Base-by-base conservation (phyloP, 2,113 vertebrate genomes). In the Phylloscopus whistleri region DNA sequence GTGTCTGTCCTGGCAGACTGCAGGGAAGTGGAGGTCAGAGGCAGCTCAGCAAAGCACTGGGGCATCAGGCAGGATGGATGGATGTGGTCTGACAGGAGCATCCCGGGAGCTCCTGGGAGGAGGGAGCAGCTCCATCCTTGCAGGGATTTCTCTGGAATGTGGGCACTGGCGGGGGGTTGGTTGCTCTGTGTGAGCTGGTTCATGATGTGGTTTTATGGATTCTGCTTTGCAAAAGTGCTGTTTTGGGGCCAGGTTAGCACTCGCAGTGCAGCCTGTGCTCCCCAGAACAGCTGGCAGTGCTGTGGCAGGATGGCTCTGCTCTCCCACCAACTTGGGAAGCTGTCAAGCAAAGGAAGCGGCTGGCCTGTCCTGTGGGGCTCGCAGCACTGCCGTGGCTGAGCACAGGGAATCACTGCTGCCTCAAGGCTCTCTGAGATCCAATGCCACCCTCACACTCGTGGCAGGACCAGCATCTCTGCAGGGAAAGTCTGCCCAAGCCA, bases 121-220 rank as follows among this genome's bases (percentile, higher is more conserved):
- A 85, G 28, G 31, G 55, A 31, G 18, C 79, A 80, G 62, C 62
- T 94, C 41, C 28, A 5, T 89, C 39, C 56, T 63, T 17, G 27
- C 77, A 39, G 74, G 56, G 64, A 6, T 84, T 87, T 74, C 74
- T 96, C 53, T 27, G 3, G 8, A 56, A 43, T 21, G 26, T 2
- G 1, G 46, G 59, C 1, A 1, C 22, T 0, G 2, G 8, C 0
- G 1, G 16, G 19, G 28, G 4, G 28, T 17, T 0, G 0, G 27
- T 53, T 78, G 28, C 48, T 81, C 13, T 62, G 55, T 5, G 0
- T 46, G 60, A 51, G 39, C 55, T 70, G 82, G 39, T 79, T 84
- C 59, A 12, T 2, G 13, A 19, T 60, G 55, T 14, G 19, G 13
- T 79, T 94, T 88, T 85, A 31, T 55, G 78, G 69, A 73, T 55